Base-by-base conservation (phyloP, 2,797 vertebrate genomes). In the Sebastiscus albofasciatus region DNA sequence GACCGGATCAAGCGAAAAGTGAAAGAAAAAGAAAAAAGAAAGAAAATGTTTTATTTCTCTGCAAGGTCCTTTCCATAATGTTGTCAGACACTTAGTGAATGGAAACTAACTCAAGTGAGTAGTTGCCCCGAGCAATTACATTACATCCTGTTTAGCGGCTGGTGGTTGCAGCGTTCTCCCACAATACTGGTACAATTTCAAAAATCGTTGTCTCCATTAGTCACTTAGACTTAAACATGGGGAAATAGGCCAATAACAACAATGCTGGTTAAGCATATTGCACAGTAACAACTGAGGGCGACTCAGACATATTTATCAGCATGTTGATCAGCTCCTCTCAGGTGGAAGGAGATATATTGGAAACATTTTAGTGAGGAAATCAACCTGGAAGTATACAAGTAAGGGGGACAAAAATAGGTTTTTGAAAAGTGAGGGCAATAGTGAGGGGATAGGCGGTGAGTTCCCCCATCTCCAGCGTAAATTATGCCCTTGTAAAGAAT, bases 111-210 rank as follows among this genome's bases (percentile, higher is more conserved):
- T 49, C 16, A 20, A 49, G 46, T 49, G 46, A 49, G 46, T 18
- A 49, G 46, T 49, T 49, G 18, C 3, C 46, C 46, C 8, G 8
- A 49, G 46, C 46, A 18, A 49, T 49, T 49, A 49, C 0, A 20
- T 49, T 49, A 49, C 3, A 49, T 18, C 46, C 3, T 49, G 46
- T 49, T 49, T 49, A 49, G 18, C 46, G 18, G 46, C 46, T 18
- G 0, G 6, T 18, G 42, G 42, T 18, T 46, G 0, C 42, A 46
- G 42, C 16, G 0, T 46, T 18, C 42, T 46, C 42, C 42, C 16
- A 46, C 0, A 46, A 20, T 49, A 8, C 46, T 49, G 46, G 46
- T 0, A 18, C 46, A 49, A 20, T 54, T 54, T 54, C 0, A 54
- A 22, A 22, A 46, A 14, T 3, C 22, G 36, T 12, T 12, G 49